Evolutionary conservation across 2,113 vertebrate genomes (phyloP), one percentile per base, ranked within the genome.

Genomic region (Gobiocypris rarus): DNA sequence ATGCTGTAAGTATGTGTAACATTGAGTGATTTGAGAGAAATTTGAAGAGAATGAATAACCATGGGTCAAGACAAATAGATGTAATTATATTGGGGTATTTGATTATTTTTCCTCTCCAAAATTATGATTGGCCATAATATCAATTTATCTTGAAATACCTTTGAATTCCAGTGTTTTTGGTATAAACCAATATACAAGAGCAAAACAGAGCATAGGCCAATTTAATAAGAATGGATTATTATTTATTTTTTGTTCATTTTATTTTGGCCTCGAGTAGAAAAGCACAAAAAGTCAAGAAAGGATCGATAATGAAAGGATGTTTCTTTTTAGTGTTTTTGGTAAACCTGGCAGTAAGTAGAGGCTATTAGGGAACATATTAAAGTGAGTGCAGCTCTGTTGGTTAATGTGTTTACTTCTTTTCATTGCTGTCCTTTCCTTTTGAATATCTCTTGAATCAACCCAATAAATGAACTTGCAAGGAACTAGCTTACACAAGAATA

Each of bases 321-420:
- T 82, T 38, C 26, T 75, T 31, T 65, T 63, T 77, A 38, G 19
- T 59, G 75, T 28, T 84, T 58, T 75, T 56, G 31, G 19, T 75
- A 31, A 71, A 71, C 75, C 67, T 17, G 34, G 56, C 73, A 61
- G 81, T 67, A 80, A 75, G 70, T 69, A 50, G 45, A 84, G 70
- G 76, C 70, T 86, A 81, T 84, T 74, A 80, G 43, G 14, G 38
- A 69, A 31, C 65, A 79, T 70, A 63, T 84, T 75, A 81, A 84
- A 58, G 83, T 78, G 26, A 43, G 43, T 83, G 76, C 8, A 45
- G 65, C n/a, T 31, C 43, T 77, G 56, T 65, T 86, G 59, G 73
- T 86, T 73, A 80, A 52, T 69, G 17, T 83, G 50, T 80, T 65
- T 80, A 26, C 54, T 75, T 22, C 24, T 65, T 80, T 48, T 65